Evolutionary conservation across 2,797 vertebrate genomes (phyloP).

Genomic region (Macroramphosus scolopax): DNA sequence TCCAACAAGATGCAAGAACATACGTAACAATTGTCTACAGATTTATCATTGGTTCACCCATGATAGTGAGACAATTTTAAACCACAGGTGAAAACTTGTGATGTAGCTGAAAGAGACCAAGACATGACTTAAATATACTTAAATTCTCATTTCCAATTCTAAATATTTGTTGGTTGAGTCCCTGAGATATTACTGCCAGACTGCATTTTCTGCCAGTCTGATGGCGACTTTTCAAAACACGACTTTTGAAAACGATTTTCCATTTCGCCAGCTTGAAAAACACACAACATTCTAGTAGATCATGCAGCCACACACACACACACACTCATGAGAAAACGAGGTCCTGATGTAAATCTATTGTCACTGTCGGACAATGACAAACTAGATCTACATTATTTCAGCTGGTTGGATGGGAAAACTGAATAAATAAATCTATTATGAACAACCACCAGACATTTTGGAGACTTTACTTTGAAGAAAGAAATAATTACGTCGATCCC

Average conservation of each 20-base stretch:
- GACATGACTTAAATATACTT: constrained; percentile 28
- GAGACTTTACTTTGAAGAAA: constrained; percentile 40
- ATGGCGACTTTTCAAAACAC: constrained; percentile 39
- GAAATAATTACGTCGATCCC: constrained; percentile 32
- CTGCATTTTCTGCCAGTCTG: constrained; percentile 29
- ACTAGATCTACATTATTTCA: constrained; percentile 31
- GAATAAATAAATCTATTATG: constrained; percentile 58
- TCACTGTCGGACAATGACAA: constrained; percentile 39
- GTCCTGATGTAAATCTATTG: constrained; percentile 56
- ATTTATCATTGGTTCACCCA: background rate
- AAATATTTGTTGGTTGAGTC: constrained; percentile 43
- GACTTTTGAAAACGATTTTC: too few species aligned
- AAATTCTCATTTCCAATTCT: constrained; percentile 31
- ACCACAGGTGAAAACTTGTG: constrained; percentile 17
- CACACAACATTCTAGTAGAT: constrained; percentile 2
- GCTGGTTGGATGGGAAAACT: constrained; percentile 40
- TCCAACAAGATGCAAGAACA: constrained; percentile 16
- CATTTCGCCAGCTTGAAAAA: constrained; percentile 21
- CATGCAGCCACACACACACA: constrained; percentile 2
- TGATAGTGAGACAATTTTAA: constrained; percentile 17
- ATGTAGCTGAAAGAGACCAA: constrained; percentile 32
- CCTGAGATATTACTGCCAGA: constrained; percentile 73
- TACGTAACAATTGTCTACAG: background rate
- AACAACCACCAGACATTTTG: constrained; percentile 26
- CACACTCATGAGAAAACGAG: constrained; percentile 50